These are phyloP conservation scores for Philotrypesis tridentata DNA, from an alignment of 1,140 invertebrate genomes.

Conservation along the genomic window DNA sequence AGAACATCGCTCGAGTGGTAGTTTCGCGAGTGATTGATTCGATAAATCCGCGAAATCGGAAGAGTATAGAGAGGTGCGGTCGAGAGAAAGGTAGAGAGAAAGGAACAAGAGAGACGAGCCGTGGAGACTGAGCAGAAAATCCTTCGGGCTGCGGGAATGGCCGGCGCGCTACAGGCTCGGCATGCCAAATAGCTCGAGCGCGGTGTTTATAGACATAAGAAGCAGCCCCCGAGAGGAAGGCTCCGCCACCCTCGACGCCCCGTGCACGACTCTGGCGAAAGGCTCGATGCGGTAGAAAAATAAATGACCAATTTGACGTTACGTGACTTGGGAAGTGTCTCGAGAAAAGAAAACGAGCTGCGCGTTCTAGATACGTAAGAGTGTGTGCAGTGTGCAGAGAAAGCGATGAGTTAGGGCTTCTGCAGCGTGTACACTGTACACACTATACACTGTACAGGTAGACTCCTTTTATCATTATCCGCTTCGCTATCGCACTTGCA, in stretches of 20 bases:
- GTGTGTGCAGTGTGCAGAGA: background rate
- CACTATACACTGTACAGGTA: too few relatives aligned
- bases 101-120: background rate
- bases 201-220: background rate
- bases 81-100: background rate
- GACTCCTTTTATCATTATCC: conserved; percentile 8
- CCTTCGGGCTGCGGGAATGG: background rate
- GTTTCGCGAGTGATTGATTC: conserved; percentile 21
- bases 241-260: too few relatives aligned
- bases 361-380: too few relatives aligned
- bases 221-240: background rate
- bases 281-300: conserved; percentile 50
- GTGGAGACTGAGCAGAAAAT: background rate
- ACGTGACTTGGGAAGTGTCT: conserved; percentile 57
- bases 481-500: background rate
- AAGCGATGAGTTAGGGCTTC: background rate
- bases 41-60: conserved; percentile 24
- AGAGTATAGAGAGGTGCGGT: background rate
- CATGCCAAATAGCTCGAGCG: conserved; percentile 19
- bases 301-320: conserved; percentile 61
- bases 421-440: too few relatives aligned
- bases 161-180: background rate
- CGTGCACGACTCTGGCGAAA: background rate
- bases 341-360: conserved; percentile 37
- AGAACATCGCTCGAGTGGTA: background rate